phyloP scores from a whole-genome alignment of 2,888 invertebrate genomes.

The Phyllotreta striolata region DNA sequence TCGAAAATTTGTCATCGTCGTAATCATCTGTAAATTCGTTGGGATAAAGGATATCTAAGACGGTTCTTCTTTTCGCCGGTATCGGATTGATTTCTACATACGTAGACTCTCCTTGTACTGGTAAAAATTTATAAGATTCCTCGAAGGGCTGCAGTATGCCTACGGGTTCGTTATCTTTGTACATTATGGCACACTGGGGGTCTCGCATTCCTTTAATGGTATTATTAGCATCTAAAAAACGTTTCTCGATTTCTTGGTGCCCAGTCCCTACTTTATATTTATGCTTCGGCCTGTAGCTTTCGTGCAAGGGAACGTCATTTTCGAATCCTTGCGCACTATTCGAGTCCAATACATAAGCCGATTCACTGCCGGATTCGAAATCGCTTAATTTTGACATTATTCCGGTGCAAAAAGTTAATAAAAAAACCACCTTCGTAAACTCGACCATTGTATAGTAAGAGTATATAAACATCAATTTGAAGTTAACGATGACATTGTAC shows the following conservation, averaged over 20 bases:
- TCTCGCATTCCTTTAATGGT: slow-evolving; percentile 18
- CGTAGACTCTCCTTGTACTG: slow-evolving; percentile 46
- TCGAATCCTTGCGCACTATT: slow-evolving; percentile 5
- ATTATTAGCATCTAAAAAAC: slow-evolving; percentile 29
- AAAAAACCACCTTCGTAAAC: slow-evolving; percentile 12
- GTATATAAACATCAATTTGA: slow-evolving; percentile 1
- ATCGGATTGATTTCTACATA: slow-evolving; percentile 45
- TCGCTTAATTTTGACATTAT: slow-evolving; percentile 12
- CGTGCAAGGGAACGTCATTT: slow-evolving; percentile 35
- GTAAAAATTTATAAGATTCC: slow-evolving; percentile 48
- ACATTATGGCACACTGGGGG: slow-evolving; percentile 48
- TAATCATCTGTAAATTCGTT: slow-evolving; percentile 33
- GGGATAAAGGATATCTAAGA: slow-evolving; percentile 37
- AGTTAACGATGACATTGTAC: no score
- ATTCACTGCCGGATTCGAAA: background rate
- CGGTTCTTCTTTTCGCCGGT: slow-evolving; percentile 30
- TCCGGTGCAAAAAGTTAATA: slow-evolving; percentile 12
- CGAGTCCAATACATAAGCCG: background rate
- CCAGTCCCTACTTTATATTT: slow-evolving; percentile 33
- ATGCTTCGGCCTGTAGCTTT: slow-evolving; percentile 39
- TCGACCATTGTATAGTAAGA: slow-evolving; percentile 20
- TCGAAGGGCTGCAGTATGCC: slow-evolving; percentile 50
- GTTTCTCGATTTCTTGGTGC: slow-evolving; percentile 27
- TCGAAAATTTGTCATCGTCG: slow-evolving; percentile 11
- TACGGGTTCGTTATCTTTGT: slow-evolving; percentile 48